These are phyloP conservation scores for Drosophila antonietae DNA, from an alignment of 2,888 invertebrate species.

Conservation along the genomic window DNA sequence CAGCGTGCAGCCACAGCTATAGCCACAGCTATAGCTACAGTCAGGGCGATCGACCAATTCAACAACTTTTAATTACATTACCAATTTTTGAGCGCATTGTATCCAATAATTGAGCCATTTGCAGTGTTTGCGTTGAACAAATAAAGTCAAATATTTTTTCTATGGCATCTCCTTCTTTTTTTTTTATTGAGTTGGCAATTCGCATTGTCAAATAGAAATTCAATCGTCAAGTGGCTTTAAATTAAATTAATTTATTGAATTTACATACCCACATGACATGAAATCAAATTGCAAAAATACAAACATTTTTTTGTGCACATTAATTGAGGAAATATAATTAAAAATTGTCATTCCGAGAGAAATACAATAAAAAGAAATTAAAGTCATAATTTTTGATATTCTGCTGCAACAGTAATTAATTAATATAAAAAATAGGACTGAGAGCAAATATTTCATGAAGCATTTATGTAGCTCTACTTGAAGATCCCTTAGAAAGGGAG, in stretches of 20 bases:
- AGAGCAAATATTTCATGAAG: conserved; percentile 4
- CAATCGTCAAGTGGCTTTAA: conserved; percentile 22
- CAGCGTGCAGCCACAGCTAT: conserved; percentile 26
- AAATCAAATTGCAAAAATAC: conserved; percentile 21
- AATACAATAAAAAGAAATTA: conserved; percentile 7
- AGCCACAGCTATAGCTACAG: conserved; percentile 5
- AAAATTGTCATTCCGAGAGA: neutral
- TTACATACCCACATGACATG: conserved; percentile 4
- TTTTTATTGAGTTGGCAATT: conserved; percentile 25
- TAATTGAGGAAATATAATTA: conserved; percentile 24
- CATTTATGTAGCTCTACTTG: neutral
- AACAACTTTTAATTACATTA: conserved; percentile 53
- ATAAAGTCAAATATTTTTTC: conserved; percentile 22
- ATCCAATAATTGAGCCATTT: conserved; percentile 44
- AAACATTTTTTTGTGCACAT: conserved; percentile 11
- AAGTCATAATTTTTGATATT: neutral
- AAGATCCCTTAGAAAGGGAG: neutral
- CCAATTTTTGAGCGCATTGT: conserved; percentile 29
- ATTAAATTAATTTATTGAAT: conserved; percentile 58
- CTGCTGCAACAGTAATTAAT: neutral
- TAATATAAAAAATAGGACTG: neutral
- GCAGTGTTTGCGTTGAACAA: conserved; percentile 19
- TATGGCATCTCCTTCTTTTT: conserved; percentile 31
- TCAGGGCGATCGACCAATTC: neutral
- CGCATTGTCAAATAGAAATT: conserved; percentile 24